phyloP scores from a whole-genome alignment of 2,797 vertebrate species.

The Eidolon dupreanum region DNA sequence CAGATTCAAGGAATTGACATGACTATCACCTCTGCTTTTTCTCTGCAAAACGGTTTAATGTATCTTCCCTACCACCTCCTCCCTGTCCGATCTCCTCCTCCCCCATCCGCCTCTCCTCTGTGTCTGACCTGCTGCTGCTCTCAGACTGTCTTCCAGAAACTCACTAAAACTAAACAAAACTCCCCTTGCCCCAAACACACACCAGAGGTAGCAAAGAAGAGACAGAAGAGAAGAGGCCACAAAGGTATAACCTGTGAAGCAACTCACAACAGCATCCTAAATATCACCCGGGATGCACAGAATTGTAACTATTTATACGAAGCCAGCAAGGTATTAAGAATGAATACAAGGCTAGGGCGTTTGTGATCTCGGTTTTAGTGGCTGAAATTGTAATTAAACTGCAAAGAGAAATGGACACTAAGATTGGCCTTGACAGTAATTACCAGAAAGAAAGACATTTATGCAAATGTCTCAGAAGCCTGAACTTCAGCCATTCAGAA shows the following conservation, averaged over 20 bases:
- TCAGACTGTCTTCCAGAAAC: conserved; percentile 75
- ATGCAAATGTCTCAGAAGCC: conserved; percentile 92
- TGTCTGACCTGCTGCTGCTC: conserved; percentile 82
- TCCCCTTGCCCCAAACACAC: background rate
- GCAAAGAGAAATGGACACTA: conserved; percentile 92
- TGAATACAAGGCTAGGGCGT: conserved; percentile 88
- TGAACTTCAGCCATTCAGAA: conserved; percentile 83
- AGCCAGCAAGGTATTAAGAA: conserved; percentile 88
- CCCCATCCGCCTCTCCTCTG: conserved; percentile 58
- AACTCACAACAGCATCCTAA: conserved; percentile 60
- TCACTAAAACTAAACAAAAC: conserved; percentile 74
- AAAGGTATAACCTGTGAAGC: conserved; percentile 63
- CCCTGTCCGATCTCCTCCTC: conserved; percentile 21
- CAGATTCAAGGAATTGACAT: conserved; percentile 82
- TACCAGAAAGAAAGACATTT: conserved; percentile 96
- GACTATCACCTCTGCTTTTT: conserved; percentile 86
- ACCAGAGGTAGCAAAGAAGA: conserved; percentile 39
- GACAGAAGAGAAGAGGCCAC: conserved; percentile 43
- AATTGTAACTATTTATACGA: conserved; percentile 83
- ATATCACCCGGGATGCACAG: conserved; percentile 72
- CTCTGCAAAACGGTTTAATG: conserved; percentile 82
- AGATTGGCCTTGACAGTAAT: conserved; percentile 99
- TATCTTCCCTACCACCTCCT: conserved; percentile 59
- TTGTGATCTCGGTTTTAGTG: conserved; percentile 91
- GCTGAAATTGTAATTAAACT: conserved; percentile 97